Base-by-base conservation (phyloP, 2,113 vertebrate species). In the Theristicus caerulescens region DNA sequence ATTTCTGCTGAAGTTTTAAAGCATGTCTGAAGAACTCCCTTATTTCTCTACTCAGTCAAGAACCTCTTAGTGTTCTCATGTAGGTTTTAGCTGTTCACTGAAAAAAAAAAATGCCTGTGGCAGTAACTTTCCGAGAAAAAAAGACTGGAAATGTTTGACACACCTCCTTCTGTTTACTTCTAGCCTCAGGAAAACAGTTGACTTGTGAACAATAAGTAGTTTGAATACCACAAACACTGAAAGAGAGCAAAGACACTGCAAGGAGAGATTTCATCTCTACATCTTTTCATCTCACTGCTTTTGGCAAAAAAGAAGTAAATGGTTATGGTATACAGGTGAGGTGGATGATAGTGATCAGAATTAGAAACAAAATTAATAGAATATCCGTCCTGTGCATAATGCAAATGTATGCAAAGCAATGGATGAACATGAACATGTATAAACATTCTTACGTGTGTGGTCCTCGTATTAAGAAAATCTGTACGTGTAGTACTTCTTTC, bases 251-350 rank as follows among this genome's bases (percentile, higher is more conserved):
- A 16, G 12, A 44, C 55, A 66, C 19, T 66, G n/a, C 0, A 1
- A 73, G 31, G 16, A 82, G 55, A 85, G 7, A 47, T 77, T 86
- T 93, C 1, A 2, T 52, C 36, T 57, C 40, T 44, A 9, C 3
- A 29, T 16, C 10, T 85, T 71, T 70, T 66, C 1, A 2, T 51
- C 40, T 72, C 5, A 0, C 8, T 76, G 8, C 6, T 64, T 90
- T 76, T 71, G 13, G 27, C 1, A 1, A 62, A 49, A 52, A 66
- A 46, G 31, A 25, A 4, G 2, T 18, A 76, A 73, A 25, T 17
- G 1, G 6, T 6, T 86, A 9, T 34, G 5, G 9, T 44, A 36
- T 25, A 34, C 4, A 4, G 8, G 3, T 3, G 0, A 8, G 22
- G 21, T 24, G 25, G 25, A 54, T 49, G 66, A 44, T 7, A 89